These are phyloP conservation scores for Microctenopoma steveboyesi DNA, from an alignment of 2,797 vertebrate species.

Conservation along the genomic window DNA sequence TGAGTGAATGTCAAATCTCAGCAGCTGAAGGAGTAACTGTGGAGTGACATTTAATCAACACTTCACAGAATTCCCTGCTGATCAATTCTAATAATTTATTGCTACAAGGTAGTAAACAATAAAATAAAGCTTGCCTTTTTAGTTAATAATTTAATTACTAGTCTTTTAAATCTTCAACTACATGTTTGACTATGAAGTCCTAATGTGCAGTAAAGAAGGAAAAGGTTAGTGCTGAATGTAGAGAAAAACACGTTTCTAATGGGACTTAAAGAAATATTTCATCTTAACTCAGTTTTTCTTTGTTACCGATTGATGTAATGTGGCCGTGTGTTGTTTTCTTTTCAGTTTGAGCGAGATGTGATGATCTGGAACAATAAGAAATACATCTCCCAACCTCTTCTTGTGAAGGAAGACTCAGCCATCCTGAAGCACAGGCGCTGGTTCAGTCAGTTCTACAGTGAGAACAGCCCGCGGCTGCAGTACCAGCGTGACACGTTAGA, in stretches of 20 bases:
- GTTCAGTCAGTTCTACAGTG: constrained; percentile 89
- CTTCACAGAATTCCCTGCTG: constrained; percentile 36
- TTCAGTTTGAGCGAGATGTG: constrained; percentile 87
- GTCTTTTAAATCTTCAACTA: constrained; percentile 1
- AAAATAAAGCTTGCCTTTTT: neutral
- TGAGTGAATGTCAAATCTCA: constrained; percentile 49
- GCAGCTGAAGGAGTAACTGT: constrained; percentile 40
- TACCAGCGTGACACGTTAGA: constrained; percentile 76
- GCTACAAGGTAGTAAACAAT: neutral
- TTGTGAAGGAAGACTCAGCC: constrained; percentile 86
- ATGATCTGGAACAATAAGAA: constrained; percentile 93
- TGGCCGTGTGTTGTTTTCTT: constrained; percentile 11
- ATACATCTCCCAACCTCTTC: constrained; percentile 84
- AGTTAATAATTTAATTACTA: neutral
- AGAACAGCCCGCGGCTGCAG: constrained; percentile 78
- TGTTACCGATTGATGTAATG: neutral
- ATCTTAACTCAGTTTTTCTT: neutral
- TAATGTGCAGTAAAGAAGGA: neutral
- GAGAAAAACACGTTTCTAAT: constrained; percentile 1
- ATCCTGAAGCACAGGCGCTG: constrained; percentile 88
- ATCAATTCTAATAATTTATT: constrained; percentile 20
- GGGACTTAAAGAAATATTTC: neutral
- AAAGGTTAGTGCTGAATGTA: neutral
- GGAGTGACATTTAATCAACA: constrained; percentile 57
- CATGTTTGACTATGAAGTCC: neutral